Base-by-base conservation (phyloP, 2,888 invertebrate species). In the Brachyptera putata region DNA sequence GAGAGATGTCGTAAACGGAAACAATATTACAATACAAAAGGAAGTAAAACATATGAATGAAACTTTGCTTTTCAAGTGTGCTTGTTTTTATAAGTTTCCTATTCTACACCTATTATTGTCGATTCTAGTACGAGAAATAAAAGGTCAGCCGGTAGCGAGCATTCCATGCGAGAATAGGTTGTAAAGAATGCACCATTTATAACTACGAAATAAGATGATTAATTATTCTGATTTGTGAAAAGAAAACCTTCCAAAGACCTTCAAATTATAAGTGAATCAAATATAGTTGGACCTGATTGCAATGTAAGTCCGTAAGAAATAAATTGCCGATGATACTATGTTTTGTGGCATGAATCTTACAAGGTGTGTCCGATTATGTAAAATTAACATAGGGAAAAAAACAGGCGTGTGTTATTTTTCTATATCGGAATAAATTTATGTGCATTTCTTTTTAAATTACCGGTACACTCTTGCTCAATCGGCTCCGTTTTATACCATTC, bases 301-400 rank as follows among this genome's bases (percentile, higher is more conserved):
- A 11, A 30, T 30, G 30, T 30, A 30, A 7, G 11, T 30, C 30
- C 11, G 30, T 30, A 30, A 5, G 11, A 30, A 30, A 5, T 30
- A 30, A 30, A 30, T 30, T 30, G 30, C 30, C 11, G 30, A 30
- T 30, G 5, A 30, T 30, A n/a, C n/a, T n/a, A 30, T 7, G 30
- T 30, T 30, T 30, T 7, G 30, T 11, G 7, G 30, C 21, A 43
- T 21, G 21, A 21, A 4, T 43, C 18, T 11, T 43, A n/a, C n/a
- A 43, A 43, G 43, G 43, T 43, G 43, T 43, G 43, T 18, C 43
- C 43, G 16, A 43, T 43, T 43, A 43, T 43, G 21, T 14, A 11
- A 43, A 5, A 43, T 43, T 43, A 43, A 43, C 43, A 43, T 43
- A 43, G 21, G 30, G 11, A 30, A 30, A 30, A 21, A 43, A 43